phyloP scores from a whole-genome alignment of 2,797 vertebrate species.

The Pseudochromis fuscus region DNA sequence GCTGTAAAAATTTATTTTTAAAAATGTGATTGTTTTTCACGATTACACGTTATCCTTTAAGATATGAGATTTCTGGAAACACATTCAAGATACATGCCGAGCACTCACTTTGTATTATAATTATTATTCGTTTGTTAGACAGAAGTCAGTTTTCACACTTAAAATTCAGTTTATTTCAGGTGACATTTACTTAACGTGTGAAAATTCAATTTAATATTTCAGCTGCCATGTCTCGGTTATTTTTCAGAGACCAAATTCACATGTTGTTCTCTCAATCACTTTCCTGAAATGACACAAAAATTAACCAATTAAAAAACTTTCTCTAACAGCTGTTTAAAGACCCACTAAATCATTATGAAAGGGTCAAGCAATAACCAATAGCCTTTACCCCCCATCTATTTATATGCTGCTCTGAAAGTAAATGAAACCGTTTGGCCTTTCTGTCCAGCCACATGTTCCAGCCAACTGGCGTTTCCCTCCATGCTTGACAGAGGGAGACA shows the following conservation, averaged over 20 bases:
- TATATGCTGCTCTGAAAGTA: conserved; percentile 70
- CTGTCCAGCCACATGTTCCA: conserved; percentile 37
- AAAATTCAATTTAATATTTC: no score
- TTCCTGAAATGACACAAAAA: not conserved
- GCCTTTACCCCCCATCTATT: conserved; percentile 71
- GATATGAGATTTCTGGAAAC: not conserved
- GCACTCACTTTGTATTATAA: not conserved
- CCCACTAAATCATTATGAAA: conserved; percentile 28
- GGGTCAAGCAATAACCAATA: conserved; percentile 29
- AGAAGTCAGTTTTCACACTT: no score
- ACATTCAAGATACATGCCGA: not conserved
- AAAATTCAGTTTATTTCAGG: no score
- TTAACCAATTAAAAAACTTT: not conserved
- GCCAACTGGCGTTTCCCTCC: conserved; percentile 31
- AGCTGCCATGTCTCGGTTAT: no score
- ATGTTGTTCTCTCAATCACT: no score
- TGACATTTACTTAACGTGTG: no score
- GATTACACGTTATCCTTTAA: not conserved
- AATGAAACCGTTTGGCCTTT: conserved; percentile 59
- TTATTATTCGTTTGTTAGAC: no score
- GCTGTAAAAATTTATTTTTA: not conserved
- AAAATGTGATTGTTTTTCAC: not conserved
- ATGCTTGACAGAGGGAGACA: not conserved
- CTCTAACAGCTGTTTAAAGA: not conserved
- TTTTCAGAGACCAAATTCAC: no score